Conservation (phyloP, 2,113 vertebrate genomes). For the Podarcis muralis region DNA sequence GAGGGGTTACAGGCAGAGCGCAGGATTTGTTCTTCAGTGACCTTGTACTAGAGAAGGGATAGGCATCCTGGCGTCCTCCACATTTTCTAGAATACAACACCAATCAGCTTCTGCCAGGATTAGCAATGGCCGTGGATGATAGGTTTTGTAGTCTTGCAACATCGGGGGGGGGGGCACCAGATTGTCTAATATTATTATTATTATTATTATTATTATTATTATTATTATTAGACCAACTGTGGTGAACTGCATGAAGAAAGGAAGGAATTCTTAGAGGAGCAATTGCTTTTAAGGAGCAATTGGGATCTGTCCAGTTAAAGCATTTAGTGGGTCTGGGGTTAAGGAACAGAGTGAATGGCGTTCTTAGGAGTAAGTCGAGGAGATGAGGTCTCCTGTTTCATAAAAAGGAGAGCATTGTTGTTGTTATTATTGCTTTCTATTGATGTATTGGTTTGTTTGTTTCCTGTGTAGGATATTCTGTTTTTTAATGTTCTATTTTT, state of each 20-base stretch:
- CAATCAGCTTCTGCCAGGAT: background rate
- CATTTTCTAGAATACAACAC: background rate
- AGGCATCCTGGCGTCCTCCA: background rate
- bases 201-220: too few relatives aligned
- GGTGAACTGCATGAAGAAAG: background rate
- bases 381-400: too few relatives aligned
- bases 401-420: too few relatives aligned
- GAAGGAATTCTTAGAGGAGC: background rate
- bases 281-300: background rate
- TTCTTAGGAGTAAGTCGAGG: background rate
- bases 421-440: too few relatives aligned
- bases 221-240: background rate
- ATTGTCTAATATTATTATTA: too few relatives aligned
- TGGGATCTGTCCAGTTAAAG: background rate
- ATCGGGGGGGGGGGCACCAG: too few relatives aligned
- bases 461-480: too few relatives aligned
- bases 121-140: too few relatives aligned
- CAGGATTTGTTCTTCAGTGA: constrained; percentile 11
- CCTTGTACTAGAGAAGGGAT: background rate
- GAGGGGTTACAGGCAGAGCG: constrained; percentile 12
- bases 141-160: too few relatives aligned
- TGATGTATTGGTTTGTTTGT: too few relatives aligned
- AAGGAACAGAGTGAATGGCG: background rate
- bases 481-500: too few relatives aligned
- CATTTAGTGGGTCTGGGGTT: background rate